Evolutionary conservation across 2,888 invertebrate species (phyloP).

Genomic region (Tortrix viridana): DNA sequence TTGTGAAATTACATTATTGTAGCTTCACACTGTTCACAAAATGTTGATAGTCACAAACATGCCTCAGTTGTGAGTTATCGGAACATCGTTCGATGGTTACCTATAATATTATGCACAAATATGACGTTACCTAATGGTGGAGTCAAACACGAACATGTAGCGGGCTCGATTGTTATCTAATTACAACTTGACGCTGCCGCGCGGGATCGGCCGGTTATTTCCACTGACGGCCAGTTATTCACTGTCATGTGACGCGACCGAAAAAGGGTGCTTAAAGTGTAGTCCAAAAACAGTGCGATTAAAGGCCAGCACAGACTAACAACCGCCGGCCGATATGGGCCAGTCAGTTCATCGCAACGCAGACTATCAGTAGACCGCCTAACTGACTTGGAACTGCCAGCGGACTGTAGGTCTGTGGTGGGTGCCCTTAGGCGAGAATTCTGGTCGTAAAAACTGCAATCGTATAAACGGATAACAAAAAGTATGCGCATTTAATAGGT

Average conservation of each 20-base stretch:
- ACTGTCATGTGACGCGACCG: constrained; percentile 55
- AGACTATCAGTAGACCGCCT: too few species aligned
- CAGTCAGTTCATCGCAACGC: too few species aligned
- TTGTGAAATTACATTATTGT: constrained; percentile 65
- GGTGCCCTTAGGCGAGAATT: too few species aligned
- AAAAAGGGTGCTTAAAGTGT: constrained; percentile 44
- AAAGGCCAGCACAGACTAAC: too few species aligned
- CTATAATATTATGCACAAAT: constrained; percentile 47
- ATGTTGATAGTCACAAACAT: constrained; percentile 35
- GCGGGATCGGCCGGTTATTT: constrained; percentile 65
- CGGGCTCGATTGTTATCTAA: constrained; percentile 76
- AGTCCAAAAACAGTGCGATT: too few species aligned
- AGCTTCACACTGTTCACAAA: constrained; percentile 44
- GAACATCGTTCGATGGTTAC: constrained; percentile 40
- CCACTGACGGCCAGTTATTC: constrained; percentile 68
- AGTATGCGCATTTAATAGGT: too few species aligned
- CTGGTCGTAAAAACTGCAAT: too few species aligned
- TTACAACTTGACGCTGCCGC: constrained; percentile 73
- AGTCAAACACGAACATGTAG: constrained; percentile 66
- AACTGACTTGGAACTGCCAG: too few species aligned
- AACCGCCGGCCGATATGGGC: too few species aligned
- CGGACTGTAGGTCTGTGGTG: too few species aligned
- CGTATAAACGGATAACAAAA: too few species aligned
- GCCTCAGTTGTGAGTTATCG: neutral
- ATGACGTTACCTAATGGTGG: constrained; percentile 60